A percentile compares a stretch with the other conserved stretches of the same genome.
These are phyloP conservation scores for Nautilus pompilius DNA, from an alignment of 1,140 invertebrate species.

Conservation along the genomic window DNA sequence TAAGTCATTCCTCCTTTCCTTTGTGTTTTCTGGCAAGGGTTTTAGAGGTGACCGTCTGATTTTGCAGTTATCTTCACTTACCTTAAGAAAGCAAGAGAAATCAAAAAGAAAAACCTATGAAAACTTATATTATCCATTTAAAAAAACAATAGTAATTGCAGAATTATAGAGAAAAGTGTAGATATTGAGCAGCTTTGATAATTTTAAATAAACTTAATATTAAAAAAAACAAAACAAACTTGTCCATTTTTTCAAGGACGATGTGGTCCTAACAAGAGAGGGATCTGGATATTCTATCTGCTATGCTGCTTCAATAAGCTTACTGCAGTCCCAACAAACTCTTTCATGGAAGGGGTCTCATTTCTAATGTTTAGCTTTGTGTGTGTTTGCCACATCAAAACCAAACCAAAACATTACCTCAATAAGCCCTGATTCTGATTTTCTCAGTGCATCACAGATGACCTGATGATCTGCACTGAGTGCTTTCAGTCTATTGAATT, in stretches of 20 bases:
- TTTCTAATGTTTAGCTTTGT: too few species aligned
- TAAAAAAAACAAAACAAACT: not conserved
- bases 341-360: too few species aligned
- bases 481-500: conserved; percentile 80
- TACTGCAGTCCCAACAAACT: too few species aligned
- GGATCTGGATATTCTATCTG: too few species aligned
- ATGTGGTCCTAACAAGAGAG: too few species aligned
- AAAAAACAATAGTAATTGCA: too few species aligned
- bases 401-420: conserved; percentile 65
- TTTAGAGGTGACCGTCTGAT: conserved; percentile 73
- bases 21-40: conserved; percentile 80
- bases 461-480: conserved; percentile 68
- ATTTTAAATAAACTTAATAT: not conserved
- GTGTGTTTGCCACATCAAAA: too few species aligned
- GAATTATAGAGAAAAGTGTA: not conserved
- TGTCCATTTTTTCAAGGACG: too few species aligned
- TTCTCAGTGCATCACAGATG: conserved; percentile 73
- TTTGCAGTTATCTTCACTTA: conserved; percentile 79
- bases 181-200: not conserved
- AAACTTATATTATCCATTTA: too few species aligned
- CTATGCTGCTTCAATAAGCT: too few species aligned
- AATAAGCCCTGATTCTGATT: conserved; percentile 72
- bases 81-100: conserved; percentile 21
- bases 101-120: conserved; percentile 2
- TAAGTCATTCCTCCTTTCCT: conserved; percentile 76